Conservation (phyloP, 1,140 invertebrate genomes). For the Oedothorax gibbosus region DNA sequence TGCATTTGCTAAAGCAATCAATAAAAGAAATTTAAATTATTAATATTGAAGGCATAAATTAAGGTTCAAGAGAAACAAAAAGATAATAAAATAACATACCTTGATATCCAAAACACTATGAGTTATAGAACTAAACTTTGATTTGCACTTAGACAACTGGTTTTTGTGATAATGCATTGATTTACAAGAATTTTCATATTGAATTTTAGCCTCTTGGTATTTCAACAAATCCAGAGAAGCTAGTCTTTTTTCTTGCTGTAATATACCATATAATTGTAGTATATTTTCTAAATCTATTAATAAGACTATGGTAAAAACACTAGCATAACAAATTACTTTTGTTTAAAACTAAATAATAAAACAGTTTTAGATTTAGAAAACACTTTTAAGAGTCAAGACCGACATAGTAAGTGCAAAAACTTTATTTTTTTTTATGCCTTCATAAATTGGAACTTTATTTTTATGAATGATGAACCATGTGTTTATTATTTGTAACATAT, state of each 20-base stretch:
- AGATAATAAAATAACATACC: background rate
- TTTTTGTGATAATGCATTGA: constrained; percentile 9
- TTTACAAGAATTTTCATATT: constrained; percentile 16
- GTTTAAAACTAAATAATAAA: too few relatives aligned
- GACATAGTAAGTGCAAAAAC: background rate
- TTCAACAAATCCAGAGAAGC: constrained; percentile 34
- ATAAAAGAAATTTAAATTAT: too few relatives aligned
- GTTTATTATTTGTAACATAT: too few relatives aligned
- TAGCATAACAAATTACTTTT: too few relatives aligned
- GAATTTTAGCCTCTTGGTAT: constrained; percentile 29
- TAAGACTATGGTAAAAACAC: background rate
- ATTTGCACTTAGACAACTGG: constrained; percentile 32
- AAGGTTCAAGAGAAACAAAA: too few relatives aligned
- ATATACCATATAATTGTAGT: background rate
- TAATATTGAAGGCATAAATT: too few relatives aligned
- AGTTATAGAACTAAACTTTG: constrained; percentile 25
- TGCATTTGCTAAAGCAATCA: too few relatives aligned
- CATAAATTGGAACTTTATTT: too few relatives aligned
- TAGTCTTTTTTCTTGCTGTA: constrained; percentile 43
- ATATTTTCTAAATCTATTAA: background rate
- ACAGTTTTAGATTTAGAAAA: too few relatives aligned
- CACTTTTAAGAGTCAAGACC: background rate
- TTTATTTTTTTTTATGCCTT: background rate
- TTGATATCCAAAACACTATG: constrained; percentile 17
- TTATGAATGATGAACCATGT: too few relatives aligned